phyloP scores from a whole-genome alignment of 1,140 invertebrate species.

The Cepaea nemoralis region DNA sequence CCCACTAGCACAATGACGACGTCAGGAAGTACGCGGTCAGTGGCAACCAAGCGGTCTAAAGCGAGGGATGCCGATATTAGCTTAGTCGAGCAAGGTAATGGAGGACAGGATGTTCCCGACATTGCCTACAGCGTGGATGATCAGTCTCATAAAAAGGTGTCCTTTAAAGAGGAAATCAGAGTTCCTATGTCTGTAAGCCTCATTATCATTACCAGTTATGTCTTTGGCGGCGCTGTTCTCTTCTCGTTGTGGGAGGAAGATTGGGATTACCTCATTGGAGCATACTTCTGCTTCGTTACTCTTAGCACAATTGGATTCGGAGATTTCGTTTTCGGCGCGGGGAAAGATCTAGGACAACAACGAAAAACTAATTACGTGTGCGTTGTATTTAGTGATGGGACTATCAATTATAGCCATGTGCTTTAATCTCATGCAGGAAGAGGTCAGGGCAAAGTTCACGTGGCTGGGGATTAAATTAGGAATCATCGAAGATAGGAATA shows the following conservation, averaged over 20 bases:
- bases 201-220: constrained; percentile 63
- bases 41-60: background rate
- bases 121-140: background rate
- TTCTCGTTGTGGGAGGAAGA: constrained; percentile 63
- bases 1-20: background rate
- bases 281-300: constrained; percentile 83
- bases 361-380: constrained; percentile 61
- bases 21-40: background rate
- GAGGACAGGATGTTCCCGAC: background rate
- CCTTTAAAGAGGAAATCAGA: constrained; percentile 38
- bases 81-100: background rate
- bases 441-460: constrained; percentile 67
- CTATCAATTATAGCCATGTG: constrained; percentile 92
- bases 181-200: constrained; percentile 67
- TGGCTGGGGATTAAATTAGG: constrained; percentile 1
- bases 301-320: constrained; percentile 22
- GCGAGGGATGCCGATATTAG: background rate
- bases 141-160: background rate
- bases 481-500: background rate
- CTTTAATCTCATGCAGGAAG: constrained; percentile 91
- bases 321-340: constrained; percentile 75
- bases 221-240: constrained; percentile 66
- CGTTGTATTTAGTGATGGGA: constrained; percentile 88
- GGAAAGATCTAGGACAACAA: constrained; percentile 52
- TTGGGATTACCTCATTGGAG: constrained; percentile 86